Evolutionary conservation across 2,888 invertebrate genomes (phyloP), one percentile per base, ranked within the genome.

Genomic region (Vandiemenella viatica): DNA sequence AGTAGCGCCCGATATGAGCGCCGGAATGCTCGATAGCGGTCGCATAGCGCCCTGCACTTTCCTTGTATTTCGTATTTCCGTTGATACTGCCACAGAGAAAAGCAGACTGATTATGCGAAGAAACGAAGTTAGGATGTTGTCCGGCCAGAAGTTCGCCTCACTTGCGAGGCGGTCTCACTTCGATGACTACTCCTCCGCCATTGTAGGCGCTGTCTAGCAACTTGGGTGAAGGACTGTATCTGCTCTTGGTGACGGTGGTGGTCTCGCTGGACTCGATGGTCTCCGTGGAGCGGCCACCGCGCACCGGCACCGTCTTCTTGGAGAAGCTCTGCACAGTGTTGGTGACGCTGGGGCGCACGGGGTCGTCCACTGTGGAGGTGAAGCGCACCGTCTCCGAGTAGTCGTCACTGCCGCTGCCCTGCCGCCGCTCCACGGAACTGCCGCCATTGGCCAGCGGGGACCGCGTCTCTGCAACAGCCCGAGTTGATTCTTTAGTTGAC

Each of bases 211-310:
- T n/a, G n/a, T n/a, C n/a, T n/a, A n/a, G n/a, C n/a, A n/a, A n/a
- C n/a, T n/a, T n/a, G n/a, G n/a, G n/a, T n/a, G n/a, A n/a, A 42
- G 65, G 64, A 54, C 63, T 60, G 50, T 63, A 60, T 53, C 74
- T 69, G 61, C 77, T 78, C 59, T 79, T 80, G 18, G 80, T 80
- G 42, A 80, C 73, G 3, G 79, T 79, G 61, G 79, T 80, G 7
- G 76, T 76, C 65, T 82, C 81, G 49, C 77, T 76, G 1, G 80
- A 80, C 60, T 82, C 78, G 43, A 81, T 77, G 37, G 80, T 78
- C 63, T 81, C 79, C 57, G 78, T 70, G 6, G 73, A 69, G 1
- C 46, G 50, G 20, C 77, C 72, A 1, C 80, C 80, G 58, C 77
- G 74, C 1, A 75, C 68, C 13, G 81, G 81, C 43, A 81, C 67